Evolutionary conservation across 2,888 invertebrate genomes (phyloP).

Genomic region (Drosophila lutescens): DNA sequence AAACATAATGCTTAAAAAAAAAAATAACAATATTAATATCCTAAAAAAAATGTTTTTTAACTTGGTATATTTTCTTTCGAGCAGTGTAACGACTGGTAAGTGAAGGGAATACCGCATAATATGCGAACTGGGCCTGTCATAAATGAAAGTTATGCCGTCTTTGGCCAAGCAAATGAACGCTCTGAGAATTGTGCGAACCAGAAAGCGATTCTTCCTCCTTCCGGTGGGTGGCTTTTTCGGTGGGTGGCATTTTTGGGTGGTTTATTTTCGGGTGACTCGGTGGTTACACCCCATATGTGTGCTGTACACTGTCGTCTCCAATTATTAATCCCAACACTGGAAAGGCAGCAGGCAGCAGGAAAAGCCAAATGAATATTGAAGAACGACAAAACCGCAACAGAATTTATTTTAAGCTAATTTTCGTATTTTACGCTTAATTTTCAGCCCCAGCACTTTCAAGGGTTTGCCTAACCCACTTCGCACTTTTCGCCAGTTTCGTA

Average conservation of each 20-base stretch:
- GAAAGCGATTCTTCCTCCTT: conserved; percentile 34
- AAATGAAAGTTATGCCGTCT: conserved; percentile 69
- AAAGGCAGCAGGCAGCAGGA: background rate
- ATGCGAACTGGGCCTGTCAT: conserved; percentile 69
- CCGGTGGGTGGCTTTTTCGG: background rate
- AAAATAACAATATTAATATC: too few species aligned
- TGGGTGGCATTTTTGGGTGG: conserved; percentile 19
- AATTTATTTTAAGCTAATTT: conserved; percentile 76
- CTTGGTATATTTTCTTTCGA: too few species aligned
- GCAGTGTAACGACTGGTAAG: background rate
- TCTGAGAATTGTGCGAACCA: conserved; percentile 57
- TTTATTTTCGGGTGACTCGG: conserved; percentile 4
- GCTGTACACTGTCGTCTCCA: conserved; percentile 47
- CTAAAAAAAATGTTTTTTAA: too few species aligned
- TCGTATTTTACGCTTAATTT: conserved; percentile 78
- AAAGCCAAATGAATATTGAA: conserved; percentile 66
- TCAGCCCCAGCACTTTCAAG: conserved; percentile 45
- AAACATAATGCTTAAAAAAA: too few species aligned
- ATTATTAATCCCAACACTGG: conserved; percentile 52
- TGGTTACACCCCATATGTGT: conserved; percentile 21
- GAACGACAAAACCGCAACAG: conserved; percentile 57
- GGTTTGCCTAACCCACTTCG: conserved; percentile 36
- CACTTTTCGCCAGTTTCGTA: conserved; percentile 18
- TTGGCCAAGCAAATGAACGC: conserved; percentile 65
- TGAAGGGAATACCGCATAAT: conserved; percentile 59